Conservation (phyloP, 2,113 vertebrate genomes). For the Pedetes capensis region DNA sequence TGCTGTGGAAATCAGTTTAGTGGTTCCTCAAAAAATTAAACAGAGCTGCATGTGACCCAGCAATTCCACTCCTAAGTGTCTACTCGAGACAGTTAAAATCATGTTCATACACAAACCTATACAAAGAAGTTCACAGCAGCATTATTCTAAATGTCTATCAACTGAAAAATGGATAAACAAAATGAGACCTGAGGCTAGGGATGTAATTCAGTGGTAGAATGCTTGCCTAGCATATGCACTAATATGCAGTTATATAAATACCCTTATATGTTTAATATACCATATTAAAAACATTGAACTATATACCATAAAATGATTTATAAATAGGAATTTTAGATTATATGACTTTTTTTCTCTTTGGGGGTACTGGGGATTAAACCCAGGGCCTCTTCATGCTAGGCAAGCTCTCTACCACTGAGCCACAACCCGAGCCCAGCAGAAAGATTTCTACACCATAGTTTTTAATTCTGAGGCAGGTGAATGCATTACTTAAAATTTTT, state of each 20-base stretch:
- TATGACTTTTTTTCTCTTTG: too few species aligned
- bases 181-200: neutral
- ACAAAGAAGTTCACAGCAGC: neutral
- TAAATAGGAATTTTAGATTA: neutral
- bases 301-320: neutral
- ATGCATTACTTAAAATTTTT: neutral
- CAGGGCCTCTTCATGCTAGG: too few species aligned
- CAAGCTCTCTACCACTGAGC: too few species aligned
- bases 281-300: neutral
- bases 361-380: too few species aligned
- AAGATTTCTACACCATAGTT: neutral
- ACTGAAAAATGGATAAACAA: neutral
- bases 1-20: too few species aligned
- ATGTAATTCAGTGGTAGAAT: too few species aligned
- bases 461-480: neutral
- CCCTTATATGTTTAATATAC: too few species aligned
- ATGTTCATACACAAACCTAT: neutral
- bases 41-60: neutral
- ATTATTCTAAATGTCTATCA: neutral
- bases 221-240: too few species aligned
- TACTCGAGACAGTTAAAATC: neutral
- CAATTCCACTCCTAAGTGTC: neutral
- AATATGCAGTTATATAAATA: too few species aligned
- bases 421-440: neutral
- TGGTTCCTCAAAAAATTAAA: too few species aligned